Evolutionary conservation across 1,140 invertebrate species (phyloP), one percentile per base, ranked within the genome.

Genomic region (Epicauta chinensis): DNA sequence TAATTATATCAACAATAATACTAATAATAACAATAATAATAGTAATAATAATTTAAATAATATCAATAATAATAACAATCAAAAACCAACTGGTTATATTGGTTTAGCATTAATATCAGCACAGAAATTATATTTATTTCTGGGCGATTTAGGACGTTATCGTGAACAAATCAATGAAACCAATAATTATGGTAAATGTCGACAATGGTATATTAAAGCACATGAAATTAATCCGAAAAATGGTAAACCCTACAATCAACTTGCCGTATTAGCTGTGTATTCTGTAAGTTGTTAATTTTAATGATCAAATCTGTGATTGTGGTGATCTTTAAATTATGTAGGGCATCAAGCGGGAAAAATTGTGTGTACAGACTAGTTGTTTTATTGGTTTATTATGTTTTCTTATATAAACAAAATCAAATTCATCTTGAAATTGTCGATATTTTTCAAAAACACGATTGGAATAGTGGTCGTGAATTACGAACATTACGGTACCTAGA

Each of bases 191-290:
- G 83, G 83, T 16, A 88, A 88, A 74, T 90, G 91, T 49, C 81
- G 87, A 72, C 83, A 83, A 77, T 93, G 84, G 81, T 98, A 98
- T 67, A 81, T 91, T 16, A 93, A 93, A 76, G 93, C 94, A 3
- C 89, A 94, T 66, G 85, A 90, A 71, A 82, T 96, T 14, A 91
- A 94, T 71, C 93, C 93, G 1, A 93, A 94, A 73, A 96, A 96
- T 77, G 93, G 93, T 23, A 79, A 88, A 52, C 92, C 93, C 11
- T 98, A 95, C 66, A 92, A 95, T 73, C 93, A 97, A 68, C 74
- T 98, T 54, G 94, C 93, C n/a, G 80, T 97, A 61, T 74, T 98
- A 62, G 89, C 93, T 13, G 77, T 93, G 59, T 91, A 89, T 73
- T 84, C 86, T 38, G 91, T 95, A 79, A 82, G 85, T 67, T 47